Conservation (phyloP, 2,888 invertebrate species). For the Phortica okadai region DNA sequence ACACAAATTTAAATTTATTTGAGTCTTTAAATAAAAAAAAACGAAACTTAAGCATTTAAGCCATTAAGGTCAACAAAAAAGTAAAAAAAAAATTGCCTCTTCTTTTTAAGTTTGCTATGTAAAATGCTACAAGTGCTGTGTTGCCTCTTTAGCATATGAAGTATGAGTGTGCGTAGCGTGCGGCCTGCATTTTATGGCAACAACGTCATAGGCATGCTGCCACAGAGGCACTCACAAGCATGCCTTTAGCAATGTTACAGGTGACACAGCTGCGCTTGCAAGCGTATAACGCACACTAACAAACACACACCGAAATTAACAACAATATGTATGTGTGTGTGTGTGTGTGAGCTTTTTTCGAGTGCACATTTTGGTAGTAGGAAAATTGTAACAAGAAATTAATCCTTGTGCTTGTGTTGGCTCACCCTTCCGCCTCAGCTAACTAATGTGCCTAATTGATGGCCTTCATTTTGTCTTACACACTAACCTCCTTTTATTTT, state of each 20-base stretch:
- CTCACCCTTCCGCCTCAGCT: neutral
- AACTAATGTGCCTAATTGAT: constrained; percentile 27
- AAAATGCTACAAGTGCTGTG: constrained; percentile 45
- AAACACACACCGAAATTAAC: neutral
- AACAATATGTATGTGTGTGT: too few species aligned
- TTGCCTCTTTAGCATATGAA: constrained; percentile 45
- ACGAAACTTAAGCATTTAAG: neutral
- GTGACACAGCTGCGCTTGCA: constrained; percentile 31
- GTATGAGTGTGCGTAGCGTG: constrained; percentile 43
- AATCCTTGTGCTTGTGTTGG: neutral
- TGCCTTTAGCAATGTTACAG: neutral
- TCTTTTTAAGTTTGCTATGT: constrained; percentile 38
- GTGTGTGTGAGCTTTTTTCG: too few species aligned
- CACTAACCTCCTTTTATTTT: neutral
- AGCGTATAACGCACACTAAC: constrained; percentile 10
- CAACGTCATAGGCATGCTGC: neutral
- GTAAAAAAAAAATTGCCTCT: constrained; percentile 4
- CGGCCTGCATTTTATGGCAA: constrained; percentile 7
- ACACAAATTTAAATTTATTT: constrained; percentile 61
- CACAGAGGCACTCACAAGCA: neutral
- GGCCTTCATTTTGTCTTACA: neutral
- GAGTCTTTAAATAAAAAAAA: constrained; percentile 11
- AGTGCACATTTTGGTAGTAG: neutral
- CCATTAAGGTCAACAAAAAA: neutral
- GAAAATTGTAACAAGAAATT: neutral